Evolutionary conservation across 2,113 vertebrate species (phyloP), one percentile per base, ranked within the genome.

Genomic region (Phycodurus eques): DNA sequence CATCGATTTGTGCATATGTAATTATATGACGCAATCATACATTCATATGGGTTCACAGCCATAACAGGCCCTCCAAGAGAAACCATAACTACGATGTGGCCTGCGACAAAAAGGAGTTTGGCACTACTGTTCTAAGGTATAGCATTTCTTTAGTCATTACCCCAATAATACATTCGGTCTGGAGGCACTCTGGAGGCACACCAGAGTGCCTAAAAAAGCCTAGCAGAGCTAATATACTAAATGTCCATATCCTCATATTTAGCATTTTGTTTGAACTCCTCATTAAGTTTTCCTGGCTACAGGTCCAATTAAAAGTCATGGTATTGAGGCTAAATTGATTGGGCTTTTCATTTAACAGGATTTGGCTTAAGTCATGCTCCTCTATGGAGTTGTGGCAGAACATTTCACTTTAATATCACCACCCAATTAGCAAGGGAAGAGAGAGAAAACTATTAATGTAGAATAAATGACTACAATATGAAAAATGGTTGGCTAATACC

Each of bases 391-490:
- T 66, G 77, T 68, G 46, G 75, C 31, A 8, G 83, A 82, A 79
- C 78, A 85, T 75, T 80, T 88, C 78, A 80, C 81, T 89, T 90
- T 83, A 89, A 88, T 87, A 90, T 87, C 73, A 82, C 67, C 63
- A 77, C 82, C 88, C 84, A 90, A 88, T 90, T 88, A 90, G 78
- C 33, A 77, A 80, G 57, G 61, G 69, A 47, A 74, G 79, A 57
- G 57, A 47, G 80, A 88, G 79, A 75, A 87, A 89, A 88, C 81
- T 87, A 84, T 87, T 89, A 79, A 75, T 20, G 75, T 80, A 67
- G 74, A 92, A 85, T 88, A 71, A 70, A 87, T 88, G 82, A 91
- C 89, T 87, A 89, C 82, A 76, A 68, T 76, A 85, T 92, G 85
- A 82, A 83, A 83, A 66, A 44, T 1, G 12, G 33, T 77, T 77